A percentile compares a stretch with the other conserved stretches of the same genome.
phyloP scores from a whole-genome alignment of 2,113 vertebrate species.

The Lophochroa leadbeateri region DNA sequence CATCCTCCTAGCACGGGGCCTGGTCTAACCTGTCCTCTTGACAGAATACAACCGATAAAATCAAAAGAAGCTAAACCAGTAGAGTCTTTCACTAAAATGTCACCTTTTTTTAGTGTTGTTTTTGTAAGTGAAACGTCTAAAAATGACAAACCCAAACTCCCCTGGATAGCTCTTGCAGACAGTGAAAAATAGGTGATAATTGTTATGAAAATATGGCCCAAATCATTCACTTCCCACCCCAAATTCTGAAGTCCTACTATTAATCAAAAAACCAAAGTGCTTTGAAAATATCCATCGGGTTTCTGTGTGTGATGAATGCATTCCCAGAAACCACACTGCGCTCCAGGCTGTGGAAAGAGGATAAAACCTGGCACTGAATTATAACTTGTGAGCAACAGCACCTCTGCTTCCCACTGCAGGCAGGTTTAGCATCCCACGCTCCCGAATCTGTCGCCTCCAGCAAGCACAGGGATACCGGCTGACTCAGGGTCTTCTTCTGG shows the following conservation, averaged over 20 bases:
- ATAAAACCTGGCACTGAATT: background rate
- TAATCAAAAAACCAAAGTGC: background rate
- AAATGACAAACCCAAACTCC: background rate
- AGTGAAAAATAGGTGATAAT: background rate
- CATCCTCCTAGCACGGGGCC: background rate
- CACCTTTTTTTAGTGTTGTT: background rate
- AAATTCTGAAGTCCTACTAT: background rate
- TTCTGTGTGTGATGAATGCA: background rate
- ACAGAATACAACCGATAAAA: background rate
- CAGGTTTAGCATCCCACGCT: rapidly evolving
- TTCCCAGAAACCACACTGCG: background rate
- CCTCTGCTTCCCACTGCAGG: background rate
- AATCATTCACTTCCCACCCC: background rate
- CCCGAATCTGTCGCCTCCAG: background rate
- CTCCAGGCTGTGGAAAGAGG: background rate
- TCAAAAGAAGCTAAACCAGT: background rate
- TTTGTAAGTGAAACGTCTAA: background rate
- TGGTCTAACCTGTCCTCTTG: background rate
- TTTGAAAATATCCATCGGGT: background rate
- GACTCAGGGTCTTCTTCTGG: background rate
- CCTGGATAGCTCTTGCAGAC: background rate
- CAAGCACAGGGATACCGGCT: background rate
- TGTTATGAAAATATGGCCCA: background rate
- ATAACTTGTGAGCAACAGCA: background rate
- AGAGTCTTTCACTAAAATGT: background rate